Evolutionary conservation across 2,113 vertebrate species (phyloP), one percentile per base, ranked within the genome.

Genomic region (Dipodomys stephensi): DNA sequence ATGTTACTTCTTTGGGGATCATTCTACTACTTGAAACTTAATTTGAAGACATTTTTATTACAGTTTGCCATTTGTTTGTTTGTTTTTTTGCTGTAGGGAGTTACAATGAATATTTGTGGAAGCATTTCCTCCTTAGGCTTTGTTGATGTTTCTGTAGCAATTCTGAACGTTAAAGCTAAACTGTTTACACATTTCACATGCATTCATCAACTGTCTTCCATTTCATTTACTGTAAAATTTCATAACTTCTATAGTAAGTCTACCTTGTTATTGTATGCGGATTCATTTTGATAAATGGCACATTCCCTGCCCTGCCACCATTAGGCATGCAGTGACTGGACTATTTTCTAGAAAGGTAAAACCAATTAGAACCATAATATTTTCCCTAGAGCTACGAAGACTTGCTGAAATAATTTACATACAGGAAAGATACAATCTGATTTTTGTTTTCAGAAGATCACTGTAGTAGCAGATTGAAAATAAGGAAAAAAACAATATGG

Each of bases 361-460:
- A 3, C 13, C 91, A 67, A 64, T 71, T 32, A 88, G 44, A 95
- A 94, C 83, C 28, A 71, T 49, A 74, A 80, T 19, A 53, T 44
- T 88, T 91, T 83, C 68, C 62, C 72, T 83, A 91, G 88, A 83
- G 7, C 28, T 77, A 15, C 53, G 72, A 72, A 71, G 46, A 94
- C 76, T 22, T 44, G 5, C 16, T 77, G 4, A 62, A 89, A 27
- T 86, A 46, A 30, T 94, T 94, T 85, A 85, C 79, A 71, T 46
- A 91, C 46, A 89, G 65, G 44, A 83, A 92, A 96, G n/a, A 88
- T 57, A 91, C 28, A 16, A 85, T 83, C 65, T 84, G 44, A 77
- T 85, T 78, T 92, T 68, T 95, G 67, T 91, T 92, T 87, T 77
- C 81, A 94, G 64, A 88, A 46, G 1, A 74, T 90, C 12, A 94